Conservation (phyloP, 2,797 vertebrate species). For the Pipistrellus kuhlii region DNA sequence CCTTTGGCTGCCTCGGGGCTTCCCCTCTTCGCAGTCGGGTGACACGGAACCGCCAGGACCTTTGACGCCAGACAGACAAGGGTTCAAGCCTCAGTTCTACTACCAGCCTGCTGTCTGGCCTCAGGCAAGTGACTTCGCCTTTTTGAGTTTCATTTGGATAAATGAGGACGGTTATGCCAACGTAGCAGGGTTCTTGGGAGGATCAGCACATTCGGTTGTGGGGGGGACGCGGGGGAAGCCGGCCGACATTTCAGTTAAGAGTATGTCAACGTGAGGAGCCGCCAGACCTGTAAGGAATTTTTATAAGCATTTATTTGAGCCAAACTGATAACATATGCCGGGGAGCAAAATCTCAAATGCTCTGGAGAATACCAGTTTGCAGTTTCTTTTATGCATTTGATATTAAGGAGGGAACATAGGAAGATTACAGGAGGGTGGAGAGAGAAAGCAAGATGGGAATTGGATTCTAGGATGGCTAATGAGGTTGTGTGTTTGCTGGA, state of each 20-base stretch:
- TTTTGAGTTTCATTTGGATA: constrained; percentile 3
- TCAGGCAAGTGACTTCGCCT: neutral
- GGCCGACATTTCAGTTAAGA: neutral
- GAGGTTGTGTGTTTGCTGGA: neutral
- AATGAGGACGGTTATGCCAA: neutral
- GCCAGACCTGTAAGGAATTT: neutral
- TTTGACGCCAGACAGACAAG: constrained; percentile 12
- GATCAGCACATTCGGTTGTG: neutral
- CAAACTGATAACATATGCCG: neutral
- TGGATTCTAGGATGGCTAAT: neutral
- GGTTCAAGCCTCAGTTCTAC: constrained; percentile 26
- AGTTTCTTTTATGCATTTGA: neutral
- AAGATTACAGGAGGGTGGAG: neutral
- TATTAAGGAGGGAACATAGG: neutral
- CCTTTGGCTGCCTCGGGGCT: neutral
- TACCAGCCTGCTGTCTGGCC: neutral
- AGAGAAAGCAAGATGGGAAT: neutral
- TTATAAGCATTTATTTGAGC: neutral
- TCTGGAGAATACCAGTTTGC: neutral
- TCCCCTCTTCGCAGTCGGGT: neutral
- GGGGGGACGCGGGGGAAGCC: neutral
- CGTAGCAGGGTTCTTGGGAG: neutral
- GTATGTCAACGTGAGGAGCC: neutral
- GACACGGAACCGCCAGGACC: neutral
- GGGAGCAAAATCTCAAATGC: neutral